Conservation (phyloP, 2,113 vertebrate species). For the Vidua chalybeata region DNA sequence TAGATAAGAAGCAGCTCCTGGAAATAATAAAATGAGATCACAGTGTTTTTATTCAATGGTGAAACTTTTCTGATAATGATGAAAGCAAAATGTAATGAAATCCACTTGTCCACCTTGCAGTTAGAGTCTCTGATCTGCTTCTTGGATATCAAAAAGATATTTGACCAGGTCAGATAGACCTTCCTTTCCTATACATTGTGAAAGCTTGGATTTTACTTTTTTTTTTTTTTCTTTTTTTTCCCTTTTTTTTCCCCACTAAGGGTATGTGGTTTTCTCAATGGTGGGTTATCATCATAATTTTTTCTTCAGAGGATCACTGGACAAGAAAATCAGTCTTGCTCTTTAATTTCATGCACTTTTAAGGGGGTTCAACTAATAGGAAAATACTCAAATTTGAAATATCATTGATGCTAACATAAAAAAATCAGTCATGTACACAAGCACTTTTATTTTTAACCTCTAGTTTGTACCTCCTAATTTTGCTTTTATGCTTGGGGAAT, state of each 20-base stretch:
- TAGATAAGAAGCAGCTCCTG: conserved; percentile 25
- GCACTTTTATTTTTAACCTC: not conserved
- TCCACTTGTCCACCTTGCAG: not conserved
- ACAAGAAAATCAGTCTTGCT: not conserved
- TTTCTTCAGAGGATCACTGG: not conserved
- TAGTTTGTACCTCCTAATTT: not conserved
- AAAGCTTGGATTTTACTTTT: not conserved
- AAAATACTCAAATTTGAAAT: not conserved
- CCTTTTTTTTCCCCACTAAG: not conserved
- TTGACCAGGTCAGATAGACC: not conserved
- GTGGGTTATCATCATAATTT: not conserved
- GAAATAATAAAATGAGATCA: conserved; percentile 54
- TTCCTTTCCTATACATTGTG: not conserved
- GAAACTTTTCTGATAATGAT: conserved; percentile 30
- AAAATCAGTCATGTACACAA: not conserved
- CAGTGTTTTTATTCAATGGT: not conserved
- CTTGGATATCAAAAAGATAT: not conserved
- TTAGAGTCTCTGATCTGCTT: not conserved
- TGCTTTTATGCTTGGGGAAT: not conserved
- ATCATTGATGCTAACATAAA: not conserved
- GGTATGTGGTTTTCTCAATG: not conserved
- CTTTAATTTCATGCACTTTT: not conserved
- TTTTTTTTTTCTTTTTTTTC: too few species aligned
- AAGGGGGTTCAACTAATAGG: not conserved
- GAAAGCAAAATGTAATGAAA: conserved; percentile 56